Evolutionary conservation across 2,113 vertebrate species (phyloP), one percentile per base, ranked within the genome.

Genomic region (Clarias gariepinus): DNA sequence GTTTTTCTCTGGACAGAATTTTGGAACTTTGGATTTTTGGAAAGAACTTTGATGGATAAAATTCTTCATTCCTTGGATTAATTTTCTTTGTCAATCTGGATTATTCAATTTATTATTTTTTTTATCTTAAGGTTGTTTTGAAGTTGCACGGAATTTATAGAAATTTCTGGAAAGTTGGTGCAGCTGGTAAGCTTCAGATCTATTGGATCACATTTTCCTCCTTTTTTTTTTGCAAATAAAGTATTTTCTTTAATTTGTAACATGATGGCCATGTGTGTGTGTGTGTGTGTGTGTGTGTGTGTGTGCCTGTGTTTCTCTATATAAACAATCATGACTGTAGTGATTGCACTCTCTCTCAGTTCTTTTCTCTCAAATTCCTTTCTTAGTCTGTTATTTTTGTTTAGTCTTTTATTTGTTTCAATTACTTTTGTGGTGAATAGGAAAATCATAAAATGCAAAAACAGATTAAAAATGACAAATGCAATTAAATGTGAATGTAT

Each of bases 21-120:
- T 47, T 47, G 58, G 58, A 53, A 21, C 47, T 23, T 64, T 41
- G 57, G 57, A 55, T n/a, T 33, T 64, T 19, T 66, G 7, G 55
- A 16, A 10, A 53, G 36, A 60, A 71, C 15, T 5, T 30, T 73
- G 47, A 13, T 28, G 73, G 73, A 85, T 55, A 19, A 1, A 7
- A 47, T 8, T 16, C 19, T 71, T 73, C 19, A 30, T 25, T n/a
- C n/a, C 8, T 18, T 30, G 66, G 85, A 86, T 33, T 73, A 61
- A n/a, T 61, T 30, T 81, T 81, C 2, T 52, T 30, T n/a, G 25
- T 61, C 3, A 80, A 60, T 80, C 63, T 86, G 77, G 85, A 86
- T 81, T 80, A 71, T 19, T 19, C 55, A 11, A 11, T 36, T 81
- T 69, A 71, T 25, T 5, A 33, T 13, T 28, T 12, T 55, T 1